phyloP scores from a whole-genome alignment of 2,113 vertebrate species.

The Salvator merianae region DNA sequence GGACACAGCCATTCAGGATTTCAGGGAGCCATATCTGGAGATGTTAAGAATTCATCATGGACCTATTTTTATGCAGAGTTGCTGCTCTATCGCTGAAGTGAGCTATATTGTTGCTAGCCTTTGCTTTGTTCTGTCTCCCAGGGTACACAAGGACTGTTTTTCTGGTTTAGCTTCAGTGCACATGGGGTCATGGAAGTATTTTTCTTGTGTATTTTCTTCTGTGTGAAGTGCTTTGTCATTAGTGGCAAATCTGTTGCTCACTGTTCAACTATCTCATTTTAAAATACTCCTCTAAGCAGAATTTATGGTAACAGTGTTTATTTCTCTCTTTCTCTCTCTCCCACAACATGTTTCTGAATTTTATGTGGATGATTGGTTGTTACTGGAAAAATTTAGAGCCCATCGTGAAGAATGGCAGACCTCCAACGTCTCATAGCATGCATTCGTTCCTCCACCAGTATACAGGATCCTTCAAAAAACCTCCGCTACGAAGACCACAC shows the following conservation, averaged over 20 bases:
- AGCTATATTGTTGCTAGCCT: background rate
- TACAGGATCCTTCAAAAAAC: conserved; percentile 95
- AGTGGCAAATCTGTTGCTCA: background rate
- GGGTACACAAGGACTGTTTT: background rate
- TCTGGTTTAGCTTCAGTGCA: background rate
- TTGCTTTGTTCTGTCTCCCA: background rate
- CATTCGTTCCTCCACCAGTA: conserved; percentile 98
- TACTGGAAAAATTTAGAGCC: conserved; percentile 76
- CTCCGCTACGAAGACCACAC: conserved; percentile 90
- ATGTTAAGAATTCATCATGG: too few species aligned
- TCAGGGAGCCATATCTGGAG: too few species aligned
- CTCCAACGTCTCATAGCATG: conserved; percentile 92
- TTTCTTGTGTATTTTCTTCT: background rate
- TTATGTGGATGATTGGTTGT: conserved; percentile 71
- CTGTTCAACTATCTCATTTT: conserved; percentile 27
- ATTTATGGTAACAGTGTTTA: conserved; percentile 57
- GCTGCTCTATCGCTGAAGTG: background rate
- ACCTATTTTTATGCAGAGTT: background rate
- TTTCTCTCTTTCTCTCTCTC: conserved; percentile 23
- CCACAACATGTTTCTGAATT: conserved; percentile 67
- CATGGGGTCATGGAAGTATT: background rate
- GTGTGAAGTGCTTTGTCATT: background rate
- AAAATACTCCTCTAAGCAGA: conserved; percentile 24
- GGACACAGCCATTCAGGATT: too few species aligned
- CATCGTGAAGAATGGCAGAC: conserved; percentile 91